Base-by-base conservation (phyloP, 2,888 invertebrate species). In the Idaea biselata region DNA sequence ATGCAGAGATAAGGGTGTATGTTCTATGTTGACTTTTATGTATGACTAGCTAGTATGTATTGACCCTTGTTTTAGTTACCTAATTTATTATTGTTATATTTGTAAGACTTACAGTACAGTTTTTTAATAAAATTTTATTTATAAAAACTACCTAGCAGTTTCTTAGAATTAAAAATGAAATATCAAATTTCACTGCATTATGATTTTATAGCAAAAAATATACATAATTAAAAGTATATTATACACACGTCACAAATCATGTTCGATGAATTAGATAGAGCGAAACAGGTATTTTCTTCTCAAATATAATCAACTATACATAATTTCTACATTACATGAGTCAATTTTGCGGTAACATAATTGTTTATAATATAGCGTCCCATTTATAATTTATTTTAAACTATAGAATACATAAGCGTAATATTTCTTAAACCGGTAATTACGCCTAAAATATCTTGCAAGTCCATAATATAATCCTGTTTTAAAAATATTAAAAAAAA, bases 131-230 rank as follows among this genome's bases (percentile, higher is more conserved):
- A 44, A 44, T 56, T 16, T 31, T 55, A 58, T 44, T 57, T 64
- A 60, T 61, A 16, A 64, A n/a, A 44, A 5, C 44, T 44, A 44
- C 44, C 44, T 44, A 44, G 14, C 44, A 44, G 14, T 44, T 44
- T 3, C 44, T 44, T 44, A 44, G 44, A 44, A 7, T 44, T 18
- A 55, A 7, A 84, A 91, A 89, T 86, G 73, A 90, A 91, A 91
- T 80, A 80, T 68, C 81, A 74, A 75, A 71, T 44, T 77, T 86
- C 84, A 89, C 90, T 90, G 91, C 89, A 90, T 91, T 86, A 89
- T 87, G 85, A 84, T 91, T 92, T 92, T 91, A 91, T 91, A 91
- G 86, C 89, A 91, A 90, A 89, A 87, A 92, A 91, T 88, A 91
- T 91, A 91, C 89, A 88, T 83, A 85, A 82, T 83, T 86, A 86